Base-by-base conservation (phyloP, 1,140 invertebrate species). In the Ectropis grisescens region DNA sequence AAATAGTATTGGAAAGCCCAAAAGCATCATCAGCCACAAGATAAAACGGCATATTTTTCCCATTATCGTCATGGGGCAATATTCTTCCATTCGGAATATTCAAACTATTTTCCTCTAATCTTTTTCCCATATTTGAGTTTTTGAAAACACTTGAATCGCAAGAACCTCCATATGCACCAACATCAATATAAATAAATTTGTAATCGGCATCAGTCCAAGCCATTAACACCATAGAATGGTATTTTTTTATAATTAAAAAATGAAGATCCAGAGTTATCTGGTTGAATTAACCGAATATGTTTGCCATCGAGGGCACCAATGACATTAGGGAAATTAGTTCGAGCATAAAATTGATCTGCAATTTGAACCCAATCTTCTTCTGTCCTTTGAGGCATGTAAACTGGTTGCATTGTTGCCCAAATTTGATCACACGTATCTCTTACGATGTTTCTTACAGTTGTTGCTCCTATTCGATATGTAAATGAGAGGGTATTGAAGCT, bases 161-260 rank as follows among this genome's bases (percentile, higher is more conserved):
- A 34, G 66, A 43, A 36, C 41, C 61, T 7, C 79, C 78, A 43
- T 69, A 72, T 1, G 65, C 51, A 19, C 82, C n/a, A n/a, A n/a
- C n/a, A n/a, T n/a, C n/a, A n/a, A n/a, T n/a, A n/a, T n/a, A n/a
- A n/a, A n/a, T n/a, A n/a, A n/a, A n/a, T n/a, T n/a, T n/a, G n/a
- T n/a, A n/a, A n/a, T n/a, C n/a, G n/a, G n/a, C n/a, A n/a, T n/a
- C n/a, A n/a, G n/a, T n/a, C n/a, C n/a, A n/a, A n/a, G n/a, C n/a
- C n/a, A n/a, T n/a, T n/a, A n/a, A 11, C 7, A 31, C 29, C 2
- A 12, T 15, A 2, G 29, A 31, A 27, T 29, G 29, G 15, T 10
- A 27, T n/a, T 27, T 10, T 27, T 35, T 35, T 22, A 27, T 35
- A 27, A 27, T 35, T 22, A 9, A 22, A 22, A 22, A 5, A 22